These are phyloP conservation scores for Eupsittula cactorum DNA, from an alignment of 2,113 vertebrate genomes.

Conservation along the genomic window DNA sequence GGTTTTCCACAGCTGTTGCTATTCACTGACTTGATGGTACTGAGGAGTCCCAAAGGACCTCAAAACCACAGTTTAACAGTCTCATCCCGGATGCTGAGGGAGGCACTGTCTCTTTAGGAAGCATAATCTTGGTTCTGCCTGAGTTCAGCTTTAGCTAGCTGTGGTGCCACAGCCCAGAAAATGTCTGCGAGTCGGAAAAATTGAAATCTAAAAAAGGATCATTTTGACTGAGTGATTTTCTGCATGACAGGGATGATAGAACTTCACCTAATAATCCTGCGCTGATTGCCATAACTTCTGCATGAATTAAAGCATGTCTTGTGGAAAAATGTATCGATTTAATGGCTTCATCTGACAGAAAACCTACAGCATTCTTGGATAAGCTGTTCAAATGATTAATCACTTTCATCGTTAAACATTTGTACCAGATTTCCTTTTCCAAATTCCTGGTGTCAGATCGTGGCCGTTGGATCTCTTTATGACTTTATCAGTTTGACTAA, in stretches of 20 bases:
- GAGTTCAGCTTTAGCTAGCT: background rate
- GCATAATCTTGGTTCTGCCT: background rate
- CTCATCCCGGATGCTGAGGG: background rate
- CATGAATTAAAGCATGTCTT: background rate
- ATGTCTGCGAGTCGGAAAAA: background rate
- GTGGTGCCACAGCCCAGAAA: background rate
- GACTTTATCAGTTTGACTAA: background rate
- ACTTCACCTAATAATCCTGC: background rate
- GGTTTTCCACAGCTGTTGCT: background rate
- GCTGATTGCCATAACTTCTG: background rate
- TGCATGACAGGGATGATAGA: background rate
- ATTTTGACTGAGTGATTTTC: background rate
- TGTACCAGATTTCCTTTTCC: background rate
- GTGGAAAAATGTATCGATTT: background rate
- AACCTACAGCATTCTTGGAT: background rate
- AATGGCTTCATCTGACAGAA: background rate
- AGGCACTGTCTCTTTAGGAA: background rate
- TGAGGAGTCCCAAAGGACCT: background rate
- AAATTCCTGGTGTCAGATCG: background rate
- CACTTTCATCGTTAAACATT: background rate
- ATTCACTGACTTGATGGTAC: background rate
- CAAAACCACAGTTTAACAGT: background rate
- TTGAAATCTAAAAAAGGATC: background rate
- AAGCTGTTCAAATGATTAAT: conserved; percentile 14
- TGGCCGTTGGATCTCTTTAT: background rate